Evolutionary conservation across 35 echinoderm and acorn worm genomes (phyloP).

Genomic region (Holothuria glaberrima): DNA sequence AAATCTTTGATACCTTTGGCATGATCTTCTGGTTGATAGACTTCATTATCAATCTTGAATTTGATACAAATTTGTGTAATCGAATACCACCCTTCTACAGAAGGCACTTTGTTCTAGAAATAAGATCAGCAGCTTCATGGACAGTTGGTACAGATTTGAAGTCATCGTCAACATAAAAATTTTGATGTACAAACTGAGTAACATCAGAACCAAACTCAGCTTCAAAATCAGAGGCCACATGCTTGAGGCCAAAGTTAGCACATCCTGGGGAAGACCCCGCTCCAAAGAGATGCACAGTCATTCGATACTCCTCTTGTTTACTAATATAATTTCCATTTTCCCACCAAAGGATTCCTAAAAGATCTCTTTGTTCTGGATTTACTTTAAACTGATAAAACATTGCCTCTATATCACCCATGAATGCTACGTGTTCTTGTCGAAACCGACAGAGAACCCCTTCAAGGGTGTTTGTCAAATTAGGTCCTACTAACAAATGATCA

Average conservation of each 20-base stretch:
- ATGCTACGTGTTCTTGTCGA: slow-evolving; percentile 57
- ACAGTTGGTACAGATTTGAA: slow-evolving; percentile 48
- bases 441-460: slow-evolving; percentile 69
- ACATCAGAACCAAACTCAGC: slow-evolving; percentile 56
- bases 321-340: slow-evolving; percentile 38
- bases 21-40: slow-evolving; percentile 47
- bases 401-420: slow-evolving; percentile 72
- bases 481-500: slow-evolving; percentile 59
- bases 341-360: slow-evolving; percentile 77
- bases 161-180: slow-evolving; percentile 75
- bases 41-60: slow-evolving; percentile 33
- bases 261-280: slow-evolving; percentile 72
- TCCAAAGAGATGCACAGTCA: slow-evolving; percentile 71
- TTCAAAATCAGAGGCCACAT: slow-evolving; percentile 39
- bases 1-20: background rate
- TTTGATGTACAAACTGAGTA: slow-evolving; percentile 33
- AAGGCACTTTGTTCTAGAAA: slow-evolving; percentile 23
- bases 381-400: too few relatives aligned
- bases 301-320: slow-evolving; percentile 56
- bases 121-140: slow-evolving; percentile 33
- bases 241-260: slow-evolving; percentile 63
- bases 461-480: slow-evolving; percentile 73
- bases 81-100: slow-evolving; percentile 42
- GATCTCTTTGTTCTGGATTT: slow-evolving; percentile 52
- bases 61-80: slow-evolving; percentile 67